Base-by-base conservation (phyloP, 2,888 invertebrate species). In the Aphodius sticticus region DNA sequence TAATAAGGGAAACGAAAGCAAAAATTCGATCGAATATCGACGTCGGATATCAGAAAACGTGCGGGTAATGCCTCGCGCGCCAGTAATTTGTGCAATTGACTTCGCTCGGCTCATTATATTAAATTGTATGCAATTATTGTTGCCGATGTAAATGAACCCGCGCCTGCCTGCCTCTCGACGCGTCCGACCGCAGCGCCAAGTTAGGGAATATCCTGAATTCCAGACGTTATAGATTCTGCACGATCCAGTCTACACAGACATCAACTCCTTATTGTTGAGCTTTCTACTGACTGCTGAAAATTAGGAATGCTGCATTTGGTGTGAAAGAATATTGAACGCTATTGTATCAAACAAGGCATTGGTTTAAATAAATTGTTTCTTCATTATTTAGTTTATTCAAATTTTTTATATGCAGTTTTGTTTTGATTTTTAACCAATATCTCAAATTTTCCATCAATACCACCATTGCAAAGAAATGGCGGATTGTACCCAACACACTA, bases 71-170 rank as follows among this genome's bases (percentile, higher is more conserved):
- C 53, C 53, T 53, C 53, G 53, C 53, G 53, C 53, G 36, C 74
- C 36, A 74, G 74, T 74, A 74, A 74, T 74, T 74, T 74, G 74
- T 37, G 74, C 36, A 74, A 37, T 36, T 37, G 36, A 37, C 74
- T 74, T 37, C 74, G 35, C 74, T 74, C 36, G 74, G 36, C 74
- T 74, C 74, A 74, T 74, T 74, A 74, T 74, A 74, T 37, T 37
- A 74, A 74, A 74, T 74, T 74, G 74, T 74, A 74, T 74, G 74
- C 74, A 74, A 74, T 74, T 74, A 74, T 74, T 74, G 35, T 37
- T 36, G 36, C 36, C 26, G 74, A 53, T 53, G 53, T 53, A 53
- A 53, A 53, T 53, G 53, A 53, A 37, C 74, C 74, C 74, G 35
- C 74, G 35, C 74, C 74, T 35, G 74, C 36, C 74, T 35, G 74